These are phyloP conservation scores for Albula glossodonta DNA, from an alignment of 2,113 vertebrate genomes.

Conservation along the genomic window DNA sequence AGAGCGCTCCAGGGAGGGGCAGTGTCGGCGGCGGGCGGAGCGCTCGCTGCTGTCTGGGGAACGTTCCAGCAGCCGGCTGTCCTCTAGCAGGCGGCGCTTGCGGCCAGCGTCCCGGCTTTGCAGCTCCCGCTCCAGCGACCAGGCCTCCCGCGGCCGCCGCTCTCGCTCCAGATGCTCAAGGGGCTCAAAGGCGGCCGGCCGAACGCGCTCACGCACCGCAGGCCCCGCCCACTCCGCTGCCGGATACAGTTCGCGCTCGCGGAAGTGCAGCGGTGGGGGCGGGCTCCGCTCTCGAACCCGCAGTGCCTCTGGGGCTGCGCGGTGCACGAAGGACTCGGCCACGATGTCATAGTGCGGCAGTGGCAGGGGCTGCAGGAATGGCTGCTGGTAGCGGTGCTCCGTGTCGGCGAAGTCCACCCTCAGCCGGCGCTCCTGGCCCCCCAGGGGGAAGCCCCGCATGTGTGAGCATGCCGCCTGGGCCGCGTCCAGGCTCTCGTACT, in stretches of 20 bases:
- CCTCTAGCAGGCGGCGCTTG: conserved; percentile 84
- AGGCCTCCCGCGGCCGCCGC: conserved; percentile 81
- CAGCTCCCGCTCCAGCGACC: conserved; percentile 90
- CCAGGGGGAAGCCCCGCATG: conserved; percentile 93
- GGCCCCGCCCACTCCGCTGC: conserved; percentile 89
- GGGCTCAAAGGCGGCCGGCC: conserved; percentile 84
- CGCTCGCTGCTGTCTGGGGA: conserved; percentile 91
- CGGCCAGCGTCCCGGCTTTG: conserved; percentile 82
- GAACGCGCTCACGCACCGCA: conserved; percentile 82
- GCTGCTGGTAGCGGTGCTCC: conserved; percentile 92
- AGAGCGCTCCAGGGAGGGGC: conserved; percentile 85
- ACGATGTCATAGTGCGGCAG: conserved; percentile 91
- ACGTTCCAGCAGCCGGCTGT: conserved; percentile 85
- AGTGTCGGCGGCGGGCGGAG: conserved; percentile 82
- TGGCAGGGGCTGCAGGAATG: conserved; percentile 89
- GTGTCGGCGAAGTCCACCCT: conserved; percentile 95
- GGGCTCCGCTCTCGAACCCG: conserved; percentile 90
- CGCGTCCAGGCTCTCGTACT: conserved; percentile 96
- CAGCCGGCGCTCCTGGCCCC: conserved; percentile 88
- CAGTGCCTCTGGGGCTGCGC: conserved; percentile 84
- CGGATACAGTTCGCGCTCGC: conserved; percentile 88
- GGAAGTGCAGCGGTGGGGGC: conserved; percentile 86
- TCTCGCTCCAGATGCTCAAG: conserved; percentile 89
- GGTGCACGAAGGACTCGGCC: conserved; percentile 90
- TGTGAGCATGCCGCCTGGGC: conserved; percentile 94